Percentiles rank a stretch among this genome's conserved stretches.
phyloP scores from a whole-genome alignment of 2,113 vertebrate genomes.

The Pelodiscus sinensis region DNA sequence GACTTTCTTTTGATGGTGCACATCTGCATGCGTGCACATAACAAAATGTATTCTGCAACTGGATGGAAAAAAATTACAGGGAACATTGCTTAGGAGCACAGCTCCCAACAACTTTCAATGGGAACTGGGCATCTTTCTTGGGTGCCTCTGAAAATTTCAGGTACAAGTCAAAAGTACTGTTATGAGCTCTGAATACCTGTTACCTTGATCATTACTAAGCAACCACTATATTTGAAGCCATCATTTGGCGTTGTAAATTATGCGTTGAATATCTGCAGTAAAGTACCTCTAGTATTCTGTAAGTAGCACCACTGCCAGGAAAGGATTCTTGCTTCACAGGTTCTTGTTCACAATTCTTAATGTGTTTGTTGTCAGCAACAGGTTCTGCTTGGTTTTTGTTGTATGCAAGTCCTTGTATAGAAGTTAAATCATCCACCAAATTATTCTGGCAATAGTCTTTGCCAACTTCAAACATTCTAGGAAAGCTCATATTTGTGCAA shows the following conservation, averaged over 20 bases:
- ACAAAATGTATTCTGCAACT: too few species aligned
- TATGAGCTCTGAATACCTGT: background rate
- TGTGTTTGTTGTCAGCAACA: background rate
- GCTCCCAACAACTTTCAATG: background rate
- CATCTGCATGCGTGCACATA: too few species aligned
- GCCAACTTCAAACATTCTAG: slow-evolving; percentile 24
- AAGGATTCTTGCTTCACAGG: slow-evolving; percentile 62
- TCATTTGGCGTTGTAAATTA: background rate
- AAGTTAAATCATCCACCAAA: background rate
- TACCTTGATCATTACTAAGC: background rate
- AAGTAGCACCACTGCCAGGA: slow-evolving; percentile 85
- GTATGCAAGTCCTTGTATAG: background rate
- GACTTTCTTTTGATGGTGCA: too few species aligned
- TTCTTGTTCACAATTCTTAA: slow-evolving; percentile 36
- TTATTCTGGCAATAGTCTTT: slow-evolving; percentile 29
- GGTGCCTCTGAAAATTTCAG: background rate
- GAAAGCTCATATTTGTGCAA: slow-evolving; percentile 19
- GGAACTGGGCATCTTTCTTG: background rate
- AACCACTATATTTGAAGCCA: background rate
- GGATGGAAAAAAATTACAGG: too few species aligned
- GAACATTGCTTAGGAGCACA: too few species aligned
- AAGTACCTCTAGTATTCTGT: slow-evolving; percentile 91
- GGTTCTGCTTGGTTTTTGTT: slow-evolving; percentile 17
- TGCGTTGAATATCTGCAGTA: background rate
- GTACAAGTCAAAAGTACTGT: background rate